Evolutionary conservation across 2,113 vertebrate genomes (phyloP).

Genomic region (Calidris pygmaea): DNA sequence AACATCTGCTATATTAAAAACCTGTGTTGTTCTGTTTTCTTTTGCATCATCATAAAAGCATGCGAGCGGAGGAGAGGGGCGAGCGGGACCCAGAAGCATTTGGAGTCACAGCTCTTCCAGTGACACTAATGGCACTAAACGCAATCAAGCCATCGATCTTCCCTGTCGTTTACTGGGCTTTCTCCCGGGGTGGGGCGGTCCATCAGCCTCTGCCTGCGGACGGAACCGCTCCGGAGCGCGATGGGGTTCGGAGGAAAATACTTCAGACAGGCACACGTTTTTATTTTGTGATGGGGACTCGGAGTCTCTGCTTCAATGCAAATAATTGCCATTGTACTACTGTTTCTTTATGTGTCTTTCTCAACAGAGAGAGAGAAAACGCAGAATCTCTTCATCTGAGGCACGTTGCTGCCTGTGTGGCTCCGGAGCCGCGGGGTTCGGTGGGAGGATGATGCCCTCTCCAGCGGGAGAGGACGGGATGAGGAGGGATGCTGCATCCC

Average conservation of each 20-base stretch:
- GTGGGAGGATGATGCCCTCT: neutral
- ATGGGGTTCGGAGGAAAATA: neutral
- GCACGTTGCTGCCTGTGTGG: neutral
- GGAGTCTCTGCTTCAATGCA: neutral
- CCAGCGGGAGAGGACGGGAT: neutral
- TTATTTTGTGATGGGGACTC: neutral
- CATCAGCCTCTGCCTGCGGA: neutral
- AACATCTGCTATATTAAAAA: neutral
- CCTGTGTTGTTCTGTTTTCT: neutral
- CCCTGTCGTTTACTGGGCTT: neutral
- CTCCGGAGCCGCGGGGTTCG: neutral
- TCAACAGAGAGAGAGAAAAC: neutral
- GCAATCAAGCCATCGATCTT: neutral
- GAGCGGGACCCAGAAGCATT: neutral
- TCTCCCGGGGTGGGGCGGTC: neutral
- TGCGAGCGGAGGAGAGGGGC: neutral
- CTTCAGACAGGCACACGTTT: accelerated
- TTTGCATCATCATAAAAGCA: neutral
- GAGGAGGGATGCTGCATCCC: neutral
- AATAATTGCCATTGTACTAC: neutral
- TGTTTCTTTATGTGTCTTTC: accelerated
- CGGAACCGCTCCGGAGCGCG: neutral
- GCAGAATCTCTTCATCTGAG: neutral
- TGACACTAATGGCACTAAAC: neutral
- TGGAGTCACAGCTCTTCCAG: neutral